A percentile compares a stretch with the other conserved stretches of the same genome.
These are phyloP conservation scores for Syrphus vitripennis DNA, from an alignment of 2,888 invertebrate species.

Conservation along the genomic window DNA sequence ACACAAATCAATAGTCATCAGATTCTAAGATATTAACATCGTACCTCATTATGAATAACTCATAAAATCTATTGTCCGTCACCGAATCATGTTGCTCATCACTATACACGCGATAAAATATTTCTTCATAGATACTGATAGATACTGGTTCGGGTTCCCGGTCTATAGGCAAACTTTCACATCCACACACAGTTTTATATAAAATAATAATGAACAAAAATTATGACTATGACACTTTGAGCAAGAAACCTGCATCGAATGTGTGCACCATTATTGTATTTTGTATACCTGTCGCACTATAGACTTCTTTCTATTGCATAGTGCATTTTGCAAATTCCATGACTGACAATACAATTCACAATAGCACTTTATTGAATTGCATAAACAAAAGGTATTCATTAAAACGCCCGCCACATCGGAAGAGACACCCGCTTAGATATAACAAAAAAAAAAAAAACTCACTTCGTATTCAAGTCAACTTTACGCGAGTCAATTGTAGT, in stretches of 20 bases:
- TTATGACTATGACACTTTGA: conserved; percentile 42
- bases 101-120: neutral
- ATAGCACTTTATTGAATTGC: conserved; percentile 19
- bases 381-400: conserved; percentile 62
- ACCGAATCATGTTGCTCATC: conserved; percentile 26
- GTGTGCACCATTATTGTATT: neutral
- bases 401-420: conserved; percentile 18
- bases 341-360: conserved; percentile 49
- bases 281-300: neutral
- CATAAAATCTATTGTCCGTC: conserved; percentile 48
- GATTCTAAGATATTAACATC: neutral
- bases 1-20: neutral
- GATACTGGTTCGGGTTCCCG: neutral
- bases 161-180: neutral
- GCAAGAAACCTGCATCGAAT: neutral
- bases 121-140: neutral
- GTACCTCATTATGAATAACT: conserved; percentile 30
- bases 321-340: conserved; percentile 40
- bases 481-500: conserved; percentile 54
- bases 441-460: neutral
- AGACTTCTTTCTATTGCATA: neutral
- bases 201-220: conserved; percentile 44
- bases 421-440: conserved; percentile 21
- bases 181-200: conserved; percentile 11
- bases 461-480: conserved; percentile 59